phyloP scores from a whole-genome alignment of 2,113 vertebrate genomes.

The Stegastes partitus region DNA sequence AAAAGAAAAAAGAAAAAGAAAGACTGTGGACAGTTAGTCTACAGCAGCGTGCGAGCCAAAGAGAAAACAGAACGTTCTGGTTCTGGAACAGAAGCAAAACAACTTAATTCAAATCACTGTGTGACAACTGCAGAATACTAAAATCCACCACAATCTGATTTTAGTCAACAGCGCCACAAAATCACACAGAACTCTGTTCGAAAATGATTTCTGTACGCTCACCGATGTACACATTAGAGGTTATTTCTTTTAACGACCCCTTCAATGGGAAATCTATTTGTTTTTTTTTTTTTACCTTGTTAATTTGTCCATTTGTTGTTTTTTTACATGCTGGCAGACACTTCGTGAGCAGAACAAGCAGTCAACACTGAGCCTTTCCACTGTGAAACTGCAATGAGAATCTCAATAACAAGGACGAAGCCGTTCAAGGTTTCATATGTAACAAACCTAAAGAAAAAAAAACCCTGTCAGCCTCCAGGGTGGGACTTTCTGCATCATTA shows the following conservation, averaged over 20 bases:
- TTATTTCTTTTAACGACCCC: not conserved
- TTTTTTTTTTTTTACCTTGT: not conserved
- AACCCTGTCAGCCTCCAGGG: no score
- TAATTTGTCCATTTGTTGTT: no score
- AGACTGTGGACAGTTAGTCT: constrained; percentile 23
- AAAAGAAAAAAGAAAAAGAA: not conserved
- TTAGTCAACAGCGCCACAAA: not conserved
- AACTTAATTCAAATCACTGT: constrained; percentile 17
- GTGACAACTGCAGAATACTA: not conserved
- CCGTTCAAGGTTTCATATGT: no score
- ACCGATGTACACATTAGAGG: not conserved
- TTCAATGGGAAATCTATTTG: no score
- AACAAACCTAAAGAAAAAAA: no score
- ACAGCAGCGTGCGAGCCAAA: not conserved
- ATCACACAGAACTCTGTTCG: not conserved
- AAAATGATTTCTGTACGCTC: not conserved
- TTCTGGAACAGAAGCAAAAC: not conserved
- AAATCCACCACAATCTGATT: not conserved
- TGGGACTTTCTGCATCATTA: no score
- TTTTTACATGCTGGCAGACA: no score
- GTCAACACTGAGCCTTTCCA: no score
- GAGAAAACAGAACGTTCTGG: not conserved
- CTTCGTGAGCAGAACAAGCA: no score
- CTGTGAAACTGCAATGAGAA: no score
- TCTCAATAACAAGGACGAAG: no score